Conservation (phyloP, 2,797 vertebrate species). For the Eidolon dupreanum region DNA sequence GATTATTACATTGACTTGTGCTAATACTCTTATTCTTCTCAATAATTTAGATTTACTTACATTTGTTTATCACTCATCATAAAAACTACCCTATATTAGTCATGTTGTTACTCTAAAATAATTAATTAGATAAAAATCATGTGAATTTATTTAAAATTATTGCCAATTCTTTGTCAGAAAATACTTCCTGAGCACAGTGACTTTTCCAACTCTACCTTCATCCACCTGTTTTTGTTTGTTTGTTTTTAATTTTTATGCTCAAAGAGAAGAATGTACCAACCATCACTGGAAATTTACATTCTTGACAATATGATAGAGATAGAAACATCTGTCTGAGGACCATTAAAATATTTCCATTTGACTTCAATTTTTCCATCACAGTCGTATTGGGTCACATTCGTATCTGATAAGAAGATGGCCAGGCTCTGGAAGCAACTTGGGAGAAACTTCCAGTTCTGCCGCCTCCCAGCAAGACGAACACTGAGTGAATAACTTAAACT, state of each 20-base stretch:
- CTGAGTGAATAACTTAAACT: not conserved
- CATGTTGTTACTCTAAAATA: not conserved
- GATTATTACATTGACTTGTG: not conserved
- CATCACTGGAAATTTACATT: not conserved
- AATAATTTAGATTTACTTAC: conserved; percentile 38
- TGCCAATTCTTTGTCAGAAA: not conserved
- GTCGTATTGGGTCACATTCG: not conserved
- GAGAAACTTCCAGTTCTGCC: not conserved
- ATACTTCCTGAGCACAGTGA: not conserved
- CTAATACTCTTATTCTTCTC: conserved; percentile 23
- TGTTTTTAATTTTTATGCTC: not conserved
- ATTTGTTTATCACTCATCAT: conserved; percentile 8
- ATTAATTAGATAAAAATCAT: not conserved
- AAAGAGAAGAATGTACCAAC: not conserved
- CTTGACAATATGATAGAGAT: not conserved
- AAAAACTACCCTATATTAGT: not conserved
- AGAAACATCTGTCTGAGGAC: not conserved
- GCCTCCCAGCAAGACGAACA: not conserved
- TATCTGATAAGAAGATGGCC: not conserved
- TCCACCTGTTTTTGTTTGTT: not conserved
- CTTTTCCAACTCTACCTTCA: not conserved
- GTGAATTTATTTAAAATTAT: not conserved
- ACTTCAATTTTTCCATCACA: not conserved
- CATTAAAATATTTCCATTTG: not conserved
- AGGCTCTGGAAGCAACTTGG: not conserved